phyloP scores from a whole-genome alignment of 1,140 invertebrate genomes.

The Oryzaephilus surinamensis region DNA sequence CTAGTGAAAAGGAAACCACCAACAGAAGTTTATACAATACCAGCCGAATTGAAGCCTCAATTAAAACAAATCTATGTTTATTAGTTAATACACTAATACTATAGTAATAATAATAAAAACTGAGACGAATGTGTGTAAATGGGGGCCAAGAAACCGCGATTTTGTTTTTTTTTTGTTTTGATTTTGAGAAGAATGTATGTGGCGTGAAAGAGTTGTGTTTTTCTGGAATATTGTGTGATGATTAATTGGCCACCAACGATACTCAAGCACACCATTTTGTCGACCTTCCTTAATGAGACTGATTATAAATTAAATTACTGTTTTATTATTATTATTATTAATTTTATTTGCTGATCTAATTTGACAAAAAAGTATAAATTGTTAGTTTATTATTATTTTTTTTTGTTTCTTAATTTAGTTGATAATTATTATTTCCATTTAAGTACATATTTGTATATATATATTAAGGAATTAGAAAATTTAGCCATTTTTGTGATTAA shows the following conservation, averaged over 20 bases:
- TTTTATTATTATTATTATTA: slow-evolving; percentile 8
- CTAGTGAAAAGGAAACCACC: slow-evolving; percentile 69
- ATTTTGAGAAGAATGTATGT: no score
- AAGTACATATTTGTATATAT: no score
- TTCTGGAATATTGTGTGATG: not conserved
- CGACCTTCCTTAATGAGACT: slow-evolving; percentile 20
- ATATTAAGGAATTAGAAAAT: no score
- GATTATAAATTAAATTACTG: slow-evolving; percentile 14
- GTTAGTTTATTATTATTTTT: no score
- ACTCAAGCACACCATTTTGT: slow-evolving; percentile 9
- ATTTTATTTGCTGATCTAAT: no score
- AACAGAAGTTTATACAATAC: slow-evolving; percentile 70
- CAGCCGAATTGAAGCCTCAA: slow-evolving; percentile 74
- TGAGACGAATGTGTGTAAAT: no score
- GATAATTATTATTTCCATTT: no score
- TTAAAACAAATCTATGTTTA: slow-evolving; percentile 83
- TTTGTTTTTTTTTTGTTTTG: not conserved
- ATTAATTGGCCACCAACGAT: not conserved
- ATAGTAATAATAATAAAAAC: no score
- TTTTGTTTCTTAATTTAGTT: no score
- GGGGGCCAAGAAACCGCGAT: not conserved
- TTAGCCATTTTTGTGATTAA: no score
- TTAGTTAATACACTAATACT: slow-evolving; percentile 32
- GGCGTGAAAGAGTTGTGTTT: no score
- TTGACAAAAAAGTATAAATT: no score